Percentiles rank a stretch among this genome's conserved stretches.
These are phyloP conservation scores for Sebastes trivittatus DNA, from an alignment of 2,797 vertebrate genomes.

Conservation along the genomic window DNA sequence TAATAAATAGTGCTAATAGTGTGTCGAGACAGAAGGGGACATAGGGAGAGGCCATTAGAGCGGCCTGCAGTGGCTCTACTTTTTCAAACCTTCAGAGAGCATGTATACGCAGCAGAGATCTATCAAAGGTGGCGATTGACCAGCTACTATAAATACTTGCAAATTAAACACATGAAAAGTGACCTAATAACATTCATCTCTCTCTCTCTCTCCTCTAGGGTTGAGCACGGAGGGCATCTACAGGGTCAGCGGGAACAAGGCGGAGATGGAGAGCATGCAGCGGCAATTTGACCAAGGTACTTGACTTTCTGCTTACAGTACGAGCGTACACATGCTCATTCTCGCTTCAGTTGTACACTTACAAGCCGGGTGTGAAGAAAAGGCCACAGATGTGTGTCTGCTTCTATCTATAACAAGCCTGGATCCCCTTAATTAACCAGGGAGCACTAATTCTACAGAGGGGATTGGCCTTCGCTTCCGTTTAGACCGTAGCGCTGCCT, in stretches of 20 bases:
- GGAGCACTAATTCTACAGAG: conserved; percentile 53
- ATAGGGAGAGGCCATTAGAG: conserved; percentile 25
- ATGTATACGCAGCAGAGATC: not conserved
- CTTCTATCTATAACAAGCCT: conserved; percentile 44
- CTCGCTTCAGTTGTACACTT: not conserved
- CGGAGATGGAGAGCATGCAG: conserved; percentile 96
- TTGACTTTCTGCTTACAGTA: conserved; percentile 11
- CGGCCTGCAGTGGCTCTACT: not conserved
- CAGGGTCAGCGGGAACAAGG: conserved; percentile 95
- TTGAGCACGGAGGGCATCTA: conserved; percentile 95
- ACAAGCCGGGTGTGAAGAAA: not conserved
- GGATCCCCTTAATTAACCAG: conserved; percentile 68
- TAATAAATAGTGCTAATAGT: conserved; percentile 65
- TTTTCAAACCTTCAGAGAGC: not conserved
- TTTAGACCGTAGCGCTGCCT: conserved; percentile 36
- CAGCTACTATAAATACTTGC: not conserved
- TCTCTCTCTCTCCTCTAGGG: conserved; percentile 71
- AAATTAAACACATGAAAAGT: conserved; percentile 10
- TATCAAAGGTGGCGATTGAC: conserved; percentile 11
- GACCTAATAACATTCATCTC: not conserved
- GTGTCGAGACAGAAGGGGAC: conserved; percentile 36
- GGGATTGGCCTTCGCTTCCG: conserved; percentile 56
- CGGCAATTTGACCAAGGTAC: conserved; percentile 95
- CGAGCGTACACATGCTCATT: not conserved
- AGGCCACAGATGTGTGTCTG: not conserved